These are phyloP conservation scores for Eupeodes corollae DNA, from an alignment of 1,140 invertebrate genomes.

Conservation along the genomic window DNA sequence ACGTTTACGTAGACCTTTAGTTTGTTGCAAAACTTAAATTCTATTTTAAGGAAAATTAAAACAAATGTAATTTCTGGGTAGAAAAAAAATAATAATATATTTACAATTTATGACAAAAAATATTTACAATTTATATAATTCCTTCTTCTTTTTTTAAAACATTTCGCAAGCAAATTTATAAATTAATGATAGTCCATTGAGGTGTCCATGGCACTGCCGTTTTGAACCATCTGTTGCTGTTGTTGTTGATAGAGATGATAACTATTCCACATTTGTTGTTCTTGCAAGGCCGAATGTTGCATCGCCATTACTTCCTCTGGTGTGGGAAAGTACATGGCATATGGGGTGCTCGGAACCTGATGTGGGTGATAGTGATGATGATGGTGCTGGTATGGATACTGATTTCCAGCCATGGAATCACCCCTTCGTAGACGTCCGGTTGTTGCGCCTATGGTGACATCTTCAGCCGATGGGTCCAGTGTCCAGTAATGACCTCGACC, in stretches of 20 bases:
- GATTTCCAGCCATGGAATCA: constrained; percentile 6
- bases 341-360: background rate
- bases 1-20: no score
- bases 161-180: no score
- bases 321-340: constrained; percentile 20
- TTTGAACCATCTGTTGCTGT: no score
- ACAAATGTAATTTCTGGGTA: no score
- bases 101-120: no score
- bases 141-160: no score
- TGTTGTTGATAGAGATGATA: constrained; percentile 5
- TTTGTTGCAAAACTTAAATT: no score
- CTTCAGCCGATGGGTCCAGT: constrained; percentile 24
- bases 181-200: no score
- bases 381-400: background rate
- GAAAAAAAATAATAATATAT: no score
- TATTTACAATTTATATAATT: no score
- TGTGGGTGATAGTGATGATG: constrained; percentile 12
- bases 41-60: no score
- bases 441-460: constrained; percentile 27
- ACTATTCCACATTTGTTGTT: constrained; percentile 7
- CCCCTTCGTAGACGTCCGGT: constrained; percentile 21
- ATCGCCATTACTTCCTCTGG: constrained; percentile 3
- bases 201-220: no score
- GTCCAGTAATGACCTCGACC: constrained; percentile 32
- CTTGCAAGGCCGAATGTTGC: constrained; percentile 1